Evolutionary conservation across 1,140 invertebrate genomes (phyloP), one percentile per base, ranked within the genome.

Genomic region (Heliothis virescens): DNA sequence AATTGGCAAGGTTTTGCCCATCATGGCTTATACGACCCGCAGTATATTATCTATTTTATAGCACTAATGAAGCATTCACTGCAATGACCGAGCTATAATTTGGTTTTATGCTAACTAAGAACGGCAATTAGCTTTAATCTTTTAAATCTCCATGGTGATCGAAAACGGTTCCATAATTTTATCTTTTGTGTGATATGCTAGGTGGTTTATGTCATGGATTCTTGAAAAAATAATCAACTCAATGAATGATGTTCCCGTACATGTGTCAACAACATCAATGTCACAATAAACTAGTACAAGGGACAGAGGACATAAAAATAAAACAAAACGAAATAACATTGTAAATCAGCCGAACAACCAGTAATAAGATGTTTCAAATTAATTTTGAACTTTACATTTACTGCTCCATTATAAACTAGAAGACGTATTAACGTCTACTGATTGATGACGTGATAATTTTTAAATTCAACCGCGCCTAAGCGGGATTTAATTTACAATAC

Each of bases 401-500:
- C 47, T 26, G 62, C 41, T 71, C 48, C 15, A 59, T 21, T 59
- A 47, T 57, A 73, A 73, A 73, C 29, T 50, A 59, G 52, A 34
- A 71, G 52, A 71, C 67, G 11, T 57, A 55, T 16, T 52, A 57
- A 55, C 48, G 41, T 57, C 26, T 18, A 65, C 50, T 77, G 74
- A 77, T 77, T 77, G 50, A 77, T 77, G 59, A 77, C 21, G 74
- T 77, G 59, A 77, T 77, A 77, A 77, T 65, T 77, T 77, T 29
- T 77, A 65, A 77, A 63, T 77, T n/a, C 41, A 77, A 50, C 48
- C 74, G 74, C 74, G 60, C 57, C 69, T 79, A 74, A 69, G 12
- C 60, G 71, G 62, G 60, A 74, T 75, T 80, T 75, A 75, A 80
- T 80, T 82, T 82, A 82, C 77, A 79, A 80, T 80, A 57, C 34